phyloP scores from a whole-genome alignment of 1,140 invertebrate genomes.

The Fopius arisanus region DNA sequence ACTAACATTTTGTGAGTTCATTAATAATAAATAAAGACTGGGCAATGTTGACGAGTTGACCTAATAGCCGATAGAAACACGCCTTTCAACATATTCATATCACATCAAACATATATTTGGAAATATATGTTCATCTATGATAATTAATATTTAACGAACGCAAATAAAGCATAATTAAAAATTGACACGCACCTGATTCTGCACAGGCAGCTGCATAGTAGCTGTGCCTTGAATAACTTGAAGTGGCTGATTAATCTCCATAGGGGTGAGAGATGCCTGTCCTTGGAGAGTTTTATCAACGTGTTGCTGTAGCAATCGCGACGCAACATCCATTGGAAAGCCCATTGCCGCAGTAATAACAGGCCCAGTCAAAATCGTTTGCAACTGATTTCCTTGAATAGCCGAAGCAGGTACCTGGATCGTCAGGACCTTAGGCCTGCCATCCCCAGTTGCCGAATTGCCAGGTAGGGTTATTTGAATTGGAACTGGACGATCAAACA shows the following conservation, averaged over 20 bases:
- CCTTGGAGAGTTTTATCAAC: slow-evolving; percentile 80
- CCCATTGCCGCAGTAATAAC: slow-evolving; percentile 87
- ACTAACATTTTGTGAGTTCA: too few species aligned
- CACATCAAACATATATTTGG: too few species aligned
- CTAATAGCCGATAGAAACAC: too few species aligned
- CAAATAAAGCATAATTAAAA: too few species aligned
- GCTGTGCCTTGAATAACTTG: slow-evolving; percentile 52
- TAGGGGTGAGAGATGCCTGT: slow-evolving; percentile 59
- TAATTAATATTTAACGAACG: too few species aligned
- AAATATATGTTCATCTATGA: too few species aligned
- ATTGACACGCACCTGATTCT: slow-evolving; percentile 44
- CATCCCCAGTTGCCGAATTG: slow-evolving; percentile 71
- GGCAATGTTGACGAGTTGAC: too few species aligned
- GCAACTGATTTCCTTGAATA: slow-evolving; percentile 74
- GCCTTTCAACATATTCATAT: too few species aligned
- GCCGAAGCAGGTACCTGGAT: slow-evolving; percentile 86
- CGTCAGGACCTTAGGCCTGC: slow-evolving; percentile 75
- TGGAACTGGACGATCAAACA: slow-evolving; percentile 66
- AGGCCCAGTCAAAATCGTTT: slow-evolving; percentile 78
- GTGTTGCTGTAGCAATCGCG: slow-evolving; percentile 83
- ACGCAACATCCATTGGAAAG: slow-evolving; percentile 79
- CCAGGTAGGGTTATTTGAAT: slow-evolving; percentile 76
- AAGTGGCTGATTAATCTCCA: slow-evolving; percentile 54
- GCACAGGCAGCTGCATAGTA: slow-evolving; percentile 47
- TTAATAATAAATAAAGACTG: too few species aligned